A percentile compares a stretch with the other conserved stretches of the same genome.
phyloP scores from a whole-genome alignment of 1,140 invertebrate genomes.

The Papilio glaucus region DNA sequence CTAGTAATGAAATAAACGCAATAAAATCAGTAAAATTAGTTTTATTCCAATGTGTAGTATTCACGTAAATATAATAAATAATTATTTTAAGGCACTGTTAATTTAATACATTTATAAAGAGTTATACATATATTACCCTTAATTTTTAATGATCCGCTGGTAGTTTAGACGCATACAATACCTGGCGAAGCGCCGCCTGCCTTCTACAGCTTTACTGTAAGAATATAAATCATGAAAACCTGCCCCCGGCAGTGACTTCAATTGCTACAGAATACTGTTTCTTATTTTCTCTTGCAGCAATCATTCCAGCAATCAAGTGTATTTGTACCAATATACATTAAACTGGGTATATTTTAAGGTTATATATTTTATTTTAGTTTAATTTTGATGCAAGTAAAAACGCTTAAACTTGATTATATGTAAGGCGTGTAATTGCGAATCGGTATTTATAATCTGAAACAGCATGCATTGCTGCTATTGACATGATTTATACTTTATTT shows the following conservation, averaged over 20 bases:
- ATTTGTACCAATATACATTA: not conserved
- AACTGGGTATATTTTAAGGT: too few relatives aligned
- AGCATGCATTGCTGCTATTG: not conserved
- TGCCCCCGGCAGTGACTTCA: slow-evolving; percentile 15
- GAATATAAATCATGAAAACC: slow-evolving; percentile 33
- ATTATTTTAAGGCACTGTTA: too few relatives aligned
- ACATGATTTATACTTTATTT: not conserved
- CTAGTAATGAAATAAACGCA: too few relatives aligned
- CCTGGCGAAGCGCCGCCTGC: slow-evolving; percentile 8
- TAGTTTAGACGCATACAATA: slow-evolving; percentile 24
- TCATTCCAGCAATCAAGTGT: not conserved
- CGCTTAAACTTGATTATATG: too few relatives aligned
- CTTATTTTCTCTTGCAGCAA: not conserved
- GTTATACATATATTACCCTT: not conserved
- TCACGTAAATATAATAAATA: too few relatives aligned
- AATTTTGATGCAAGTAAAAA: too few relatives aligned
- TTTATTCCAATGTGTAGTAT: too few relatives aligned
- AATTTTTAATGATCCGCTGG: slow-evolving; percentile 21
- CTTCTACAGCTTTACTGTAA: slow-evolving; percentile 10
- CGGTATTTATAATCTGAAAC: not conserved
- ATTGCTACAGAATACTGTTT: slow-evolving; percentile 14
- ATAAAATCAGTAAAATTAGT: too few relatives aligned
- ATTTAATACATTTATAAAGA: not conserved
- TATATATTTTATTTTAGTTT: too few relatives aligned
- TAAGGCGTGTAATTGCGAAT: too few relatives aligned